A percentile compares a stretch with the other conserved stretches of the same genome.
Conservation (phyloP, 2,113 vertebrate species). For the Chaenocephalus aceratus region DNA sequence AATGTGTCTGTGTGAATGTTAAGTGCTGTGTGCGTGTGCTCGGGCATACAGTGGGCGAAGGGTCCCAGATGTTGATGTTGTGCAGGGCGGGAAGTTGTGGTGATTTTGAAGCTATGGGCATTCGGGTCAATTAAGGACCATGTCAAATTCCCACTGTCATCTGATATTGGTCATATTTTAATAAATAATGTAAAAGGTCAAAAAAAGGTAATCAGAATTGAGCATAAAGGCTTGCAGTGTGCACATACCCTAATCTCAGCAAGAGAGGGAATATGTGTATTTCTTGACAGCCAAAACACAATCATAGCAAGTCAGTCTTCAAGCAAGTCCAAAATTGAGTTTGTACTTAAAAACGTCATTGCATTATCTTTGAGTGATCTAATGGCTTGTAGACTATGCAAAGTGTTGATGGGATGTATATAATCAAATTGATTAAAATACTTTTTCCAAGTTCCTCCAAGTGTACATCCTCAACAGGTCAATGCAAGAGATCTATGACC, state of each 20-base stretch:
- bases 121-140: too few relatives aligned
- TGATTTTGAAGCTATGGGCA: slow-evolving; percentile 22
- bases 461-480: neutral
- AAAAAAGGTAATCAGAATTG: too few relatives aligned
- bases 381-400: neutral
- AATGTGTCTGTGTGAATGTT: slow-evolving; percentile 48
- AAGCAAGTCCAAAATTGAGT: neutral
- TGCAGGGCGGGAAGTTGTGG: slow-evolving; percentile 35
- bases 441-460: neutral
- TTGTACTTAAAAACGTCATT: neutral
- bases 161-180: too few relatives aligned
- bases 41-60: slow-evolving; percentile 23
- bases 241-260: too few relatives aligned
- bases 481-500: too few relatives aligned
- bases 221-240: too few relatives aligned
- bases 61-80: slow-evolving; percentile 61
- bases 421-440: neutral
- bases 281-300: too few relatives aligned
- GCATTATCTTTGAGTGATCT: neutral
- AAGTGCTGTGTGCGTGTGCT: slow-evolving; percentile 24
- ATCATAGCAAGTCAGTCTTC: neutral
- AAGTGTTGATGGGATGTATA: too few relatives aligned
- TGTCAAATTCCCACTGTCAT: too few relatives aligned
- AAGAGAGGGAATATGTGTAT: too few relatives aligned
- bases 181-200: too few relatives aligned